A percentile compares a stretch with the other conserved stretches of the same genome.
phyloP scores from a whole-genome alignment of 2,113 vertebrate species.

The Seriola rivoliana region DNA sequence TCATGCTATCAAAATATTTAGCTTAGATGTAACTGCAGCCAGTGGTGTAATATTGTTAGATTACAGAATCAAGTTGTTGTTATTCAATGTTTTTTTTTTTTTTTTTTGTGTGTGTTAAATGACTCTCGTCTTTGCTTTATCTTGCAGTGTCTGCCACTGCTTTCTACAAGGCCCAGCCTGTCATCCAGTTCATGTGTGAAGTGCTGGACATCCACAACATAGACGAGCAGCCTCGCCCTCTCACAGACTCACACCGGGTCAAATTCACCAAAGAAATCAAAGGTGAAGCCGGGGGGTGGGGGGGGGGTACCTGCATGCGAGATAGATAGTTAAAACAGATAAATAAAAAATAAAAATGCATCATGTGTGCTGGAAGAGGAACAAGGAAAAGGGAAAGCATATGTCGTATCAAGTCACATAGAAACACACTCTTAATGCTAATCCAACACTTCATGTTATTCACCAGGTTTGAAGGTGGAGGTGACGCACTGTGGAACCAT shows the following conservation, averaged over 20 bases:
- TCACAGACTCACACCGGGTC: conserved; percentile 99
- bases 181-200: conserved; percentile 99
- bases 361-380: not conserved
- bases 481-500: conserved; percentile 99
- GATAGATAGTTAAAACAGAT: not conserved
- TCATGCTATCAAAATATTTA: not conserved
- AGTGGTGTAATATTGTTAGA: not conserved
- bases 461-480: conserved; percentile 97
- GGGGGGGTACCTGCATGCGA: not conserved
- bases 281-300: conserved; percentile 82
- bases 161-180: conserved; percentile 99
- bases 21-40: not conserved
- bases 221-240: conserved; percentile 97
- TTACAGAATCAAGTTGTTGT: not conserved
- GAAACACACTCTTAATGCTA: not conserved
- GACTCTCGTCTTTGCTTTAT: not conserved
- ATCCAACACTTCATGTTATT: conserved; percentile 27
- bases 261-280: conserved; percentile 99
- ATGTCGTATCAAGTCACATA: not conserved
- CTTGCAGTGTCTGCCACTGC: conserved; percentile 96
- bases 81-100: not conserved
- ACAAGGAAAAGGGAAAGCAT: conserved; percentile 5
- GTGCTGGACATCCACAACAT: conserved; percentile 99
- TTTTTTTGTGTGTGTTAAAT: not conserved
- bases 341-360: not conserved